These are phyloP conservation scores for Sphyrna mokarran DNA, from an alignment of 2,113 vertebrate species.

Conservation along the genomic window DNA sequence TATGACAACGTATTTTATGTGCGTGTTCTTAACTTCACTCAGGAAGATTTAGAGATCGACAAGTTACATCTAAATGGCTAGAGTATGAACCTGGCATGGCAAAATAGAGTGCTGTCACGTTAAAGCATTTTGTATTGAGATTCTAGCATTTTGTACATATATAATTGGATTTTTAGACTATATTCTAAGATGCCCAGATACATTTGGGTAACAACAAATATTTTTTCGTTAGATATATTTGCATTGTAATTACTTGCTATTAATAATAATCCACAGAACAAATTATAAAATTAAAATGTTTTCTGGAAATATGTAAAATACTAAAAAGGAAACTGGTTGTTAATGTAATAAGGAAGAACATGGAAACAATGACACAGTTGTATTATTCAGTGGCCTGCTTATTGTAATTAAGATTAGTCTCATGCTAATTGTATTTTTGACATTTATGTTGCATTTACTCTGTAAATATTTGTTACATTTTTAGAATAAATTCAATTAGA, in stretches of 20 bases:
- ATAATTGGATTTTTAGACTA: background rate
- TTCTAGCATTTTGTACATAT: slow-evolving; percentile 7
- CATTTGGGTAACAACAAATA: background rate
- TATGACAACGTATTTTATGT: background rate
- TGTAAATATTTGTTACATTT: slow-evolving; percentile 18
- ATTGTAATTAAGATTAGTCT: background rate
- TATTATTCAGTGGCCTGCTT: background rate
- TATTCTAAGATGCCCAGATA: background rate
- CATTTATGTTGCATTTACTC: background rate
- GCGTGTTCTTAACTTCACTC: slow-evolving; percentile 10
- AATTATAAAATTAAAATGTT: background rate
- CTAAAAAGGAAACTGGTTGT: background rate
- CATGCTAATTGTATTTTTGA: background rate
- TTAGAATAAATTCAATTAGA: slow-evolving; percentile 21
- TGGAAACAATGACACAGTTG: background rate
- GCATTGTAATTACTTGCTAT: background rate
- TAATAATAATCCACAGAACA: background rate
- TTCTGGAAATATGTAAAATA: background rate
- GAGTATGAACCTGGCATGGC: background rate
- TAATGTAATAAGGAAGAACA: background rate
- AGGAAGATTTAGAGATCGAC: slow-evolving; percentile 21
- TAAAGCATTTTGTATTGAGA: slow-evolving; percentile 11
- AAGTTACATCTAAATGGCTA: background rate
- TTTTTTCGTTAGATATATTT: slow-evolving; percentile 21
- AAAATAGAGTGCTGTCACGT: background rate